These are phyloP conservation scores for Anthoscopus minutus DNA, from an alignment of 2,113 vertebrate species.

Conservation along the genomic window DNA sequence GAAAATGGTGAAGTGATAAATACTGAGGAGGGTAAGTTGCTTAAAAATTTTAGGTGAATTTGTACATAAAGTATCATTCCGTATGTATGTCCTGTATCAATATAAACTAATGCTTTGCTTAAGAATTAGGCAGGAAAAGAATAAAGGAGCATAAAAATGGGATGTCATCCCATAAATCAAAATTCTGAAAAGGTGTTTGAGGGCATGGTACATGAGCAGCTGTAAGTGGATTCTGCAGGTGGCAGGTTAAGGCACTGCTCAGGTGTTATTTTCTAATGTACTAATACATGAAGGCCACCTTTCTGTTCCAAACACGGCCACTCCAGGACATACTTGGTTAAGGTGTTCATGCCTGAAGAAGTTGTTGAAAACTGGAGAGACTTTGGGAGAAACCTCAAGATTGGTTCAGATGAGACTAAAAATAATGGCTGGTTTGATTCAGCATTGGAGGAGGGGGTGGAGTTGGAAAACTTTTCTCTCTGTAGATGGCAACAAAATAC, in stretches of 20 bases:
- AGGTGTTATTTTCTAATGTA: neutral
- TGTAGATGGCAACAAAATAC: neutral
- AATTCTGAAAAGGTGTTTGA: neutral
- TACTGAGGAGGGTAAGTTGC: neutral
- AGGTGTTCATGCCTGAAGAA: neutral
- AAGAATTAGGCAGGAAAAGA: neutral
- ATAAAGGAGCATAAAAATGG: neutral
- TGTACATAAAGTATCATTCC: neutral
- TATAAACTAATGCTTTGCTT: neutral
- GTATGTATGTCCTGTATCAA: neutral
- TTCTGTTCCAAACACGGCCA: neutral
- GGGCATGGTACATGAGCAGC: neutral
- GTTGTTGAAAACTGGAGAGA: neutral
- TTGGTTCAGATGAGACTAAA: neutral
- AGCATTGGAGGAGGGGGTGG: rapidly evolving
- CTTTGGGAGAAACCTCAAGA: neutral
- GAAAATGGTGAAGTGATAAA: neutral
- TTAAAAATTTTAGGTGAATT: neutral
- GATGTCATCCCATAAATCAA: neutral
- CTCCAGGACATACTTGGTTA: neutral
- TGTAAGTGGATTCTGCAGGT: neutral
- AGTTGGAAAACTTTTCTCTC: neutral
- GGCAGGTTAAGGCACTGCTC: neutral
- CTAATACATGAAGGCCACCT: neutral
- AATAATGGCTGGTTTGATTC: neutral